Base-by-base conservation (phyloP, 2,113 vertebrate genomes). In the Anthoscopus minutus region DNA sequence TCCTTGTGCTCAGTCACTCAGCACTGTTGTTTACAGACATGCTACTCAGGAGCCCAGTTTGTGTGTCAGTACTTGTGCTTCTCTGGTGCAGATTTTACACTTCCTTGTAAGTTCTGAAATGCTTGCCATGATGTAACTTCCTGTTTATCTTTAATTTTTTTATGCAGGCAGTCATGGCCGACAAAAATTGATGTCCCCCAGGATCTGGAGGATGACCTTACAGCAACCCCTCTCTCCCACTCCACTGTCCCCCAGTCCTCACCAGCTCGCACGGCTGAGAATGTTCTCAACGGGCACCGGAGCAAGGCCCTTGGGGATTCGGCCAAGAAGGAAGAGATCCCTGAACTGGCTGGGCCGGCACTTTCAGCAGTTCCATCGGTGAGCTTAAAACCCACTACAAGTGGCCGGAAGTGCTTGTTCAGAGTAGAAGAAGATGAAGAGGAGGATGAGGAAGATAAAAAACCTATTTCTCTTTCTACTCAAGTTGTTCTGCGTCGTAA, bases 371-470 rank as follows among this genome's bases (percentile, higher is more conserved):
- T 85, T 33, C 96, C 98, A 0, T 92, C 98, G 0, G 73, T 96
- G 6, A 95, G 96, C 91, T 72, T 98, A 51, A 98, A 98, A n/a
- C 94, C 98, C 70, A 66, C 98, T 4, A 96, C 96, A 21, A 98
- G 98, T 44, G 99, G 98, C 82, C 96, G 98, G 7, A 99, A 98
- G 91, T 99, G 98, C 69, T 98, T 99, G 25, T 99, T 99, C 97
- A 98, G 99, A 51, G 99, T 99, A 60, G 99, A 99, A 61, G 99
- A 99, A 83, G 99, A 99, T 18, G 99, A 99, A 30, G 99, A 99
- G 95, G 99, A 99, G 70, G 99, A 99, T 7, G 98, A 98, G 81
- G 99, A 99, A 89, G 99, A 99, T 73, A 98, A 98, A 89, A 99
- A 98, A 53, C 98, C 98, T 1, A 69, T 98, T 73, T 98, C 98